These are phyloP conservation scores for Prionailurus bengalensis DNA, from an alignment of 2,113 vertebrate genomes.

Conservation along the genomic window DNA sequence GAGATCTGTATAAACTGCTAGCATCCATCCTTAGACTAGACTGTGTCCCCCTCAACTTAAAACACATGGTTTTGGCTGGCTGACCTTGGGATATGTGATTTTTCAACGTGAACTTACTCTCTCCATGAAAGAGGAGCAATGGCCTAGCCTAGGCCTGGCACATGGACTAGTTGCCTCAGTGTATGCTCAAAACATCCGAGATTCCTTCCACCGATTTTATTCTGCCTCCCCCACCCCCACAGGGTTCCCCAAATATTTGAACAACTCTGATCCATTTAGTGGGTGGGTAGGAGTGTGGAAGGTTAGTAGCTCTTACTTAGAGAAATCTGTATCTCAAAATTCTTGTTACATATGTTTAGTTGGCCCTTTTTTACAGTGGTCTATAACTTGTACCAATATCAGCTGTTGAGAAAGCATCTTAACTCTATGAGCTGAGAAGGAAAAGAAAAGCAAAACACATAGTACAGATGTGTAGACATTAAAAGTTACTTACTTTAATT, in stretches of 20 bases:
- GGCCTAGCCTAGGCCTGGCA: not conserved
- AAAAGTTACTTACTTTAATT: conserved; percentile 44
- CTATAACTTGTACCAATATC: not conserved
- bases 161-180: not conserved
- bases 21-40: not conserved
- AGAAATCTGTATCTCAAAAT: not conserved
- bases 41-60: too few species aligned
- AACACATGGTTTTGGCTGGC: not conserved
- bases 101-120: not conserved
- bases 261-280: not conserved
- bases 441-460: not conserved
- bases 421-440: not conserved
- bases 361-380: not conserved
- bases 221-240: too few species aligned
- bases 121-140: not conserved
- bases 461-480: not conserved
- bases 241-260: not conserved
- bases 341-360: not conserved
- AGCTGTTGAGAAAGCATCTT: not conserved
- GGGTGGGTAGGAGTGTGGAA: not conserved
- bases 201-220: not conserved
- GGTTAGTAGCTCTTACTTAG: not conserved
- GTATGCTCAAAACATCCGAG: not conserved
- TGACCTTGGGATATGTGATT: not conserved
- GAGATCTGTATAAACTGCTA: not conserved